A percentile compares a stretch with the other conserved stretches of the same genome.
phyloP scores from a whole-genome alignment of 2,797 vertebrate species.

The Acrossocheilus fasciatus region DNA sequence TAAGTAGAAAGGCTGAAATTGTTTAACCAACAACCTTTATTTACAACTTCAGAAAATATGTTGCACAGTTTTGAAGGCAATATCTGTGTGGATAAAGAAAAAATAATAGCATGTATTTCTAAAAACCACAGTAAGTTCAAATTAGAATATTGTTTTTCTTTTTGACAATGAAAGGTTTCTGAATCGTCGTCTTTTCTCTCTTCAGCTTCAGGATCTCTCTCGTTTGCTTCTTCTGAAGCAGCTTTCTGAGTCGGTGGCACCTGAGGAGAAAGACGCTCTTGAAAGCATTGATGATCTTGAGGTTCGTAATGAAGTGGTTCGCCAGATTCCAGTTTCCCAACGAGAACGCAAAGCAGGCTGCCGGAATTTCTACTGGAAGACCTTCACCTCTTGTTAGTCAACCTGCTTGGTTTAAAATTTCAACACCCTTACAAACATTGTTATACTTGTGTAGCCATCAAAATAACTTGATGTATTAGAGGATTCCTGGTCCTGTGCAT shows the following conservation, averaged over 20 bases:
- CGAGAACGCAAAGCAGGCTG: slow-evolving; percentile 82
- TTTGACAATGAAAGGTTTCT: not conserved
- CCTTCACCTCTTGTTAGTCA: slow-evolving; percentile 81
- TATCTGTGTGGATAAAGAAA: not conserved
- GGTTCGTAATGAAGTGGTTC: slow-evolving; percentile 62
- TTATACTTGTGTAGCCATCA: not conserved
- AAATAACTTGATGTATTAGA: not conserved
- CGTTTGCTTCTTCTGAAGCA: slow-evolving; percentile 69
- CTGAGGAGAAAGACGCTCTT: slow-evolving; percentile 46
- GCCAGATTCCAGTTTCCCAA: slow-evolving; percentile 73
- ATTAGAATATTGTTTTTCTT: not conserved
- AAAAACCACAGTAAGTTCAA: not conserved
- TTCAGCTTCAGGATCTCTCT: slow-evolving; percentile 67
- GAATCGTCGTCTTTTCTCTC: not conserved
- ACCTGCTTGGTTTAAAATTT: not conserved
- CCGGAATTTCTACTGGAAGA: slow-evolving; percentile 86
- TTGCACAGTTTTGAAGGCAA: not conserved
- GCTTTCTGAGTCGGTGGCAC: slow-evolving; percentile 59
- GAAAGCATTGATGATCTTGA: slow-evolving; percentile 54
- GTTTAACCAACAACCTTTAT: not conserved
- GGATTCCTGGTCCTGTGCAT: not conserved
- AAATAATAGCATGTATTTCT: not conserved
- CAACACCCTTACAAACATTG: not conserved
- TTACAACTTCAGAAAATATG: no score
- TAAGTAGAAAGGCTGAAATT: not conserved